phyloP scores from a whole-genome alignment of 2,888 invertebrate genomes.

The Cistogaster globosa region DNA sequence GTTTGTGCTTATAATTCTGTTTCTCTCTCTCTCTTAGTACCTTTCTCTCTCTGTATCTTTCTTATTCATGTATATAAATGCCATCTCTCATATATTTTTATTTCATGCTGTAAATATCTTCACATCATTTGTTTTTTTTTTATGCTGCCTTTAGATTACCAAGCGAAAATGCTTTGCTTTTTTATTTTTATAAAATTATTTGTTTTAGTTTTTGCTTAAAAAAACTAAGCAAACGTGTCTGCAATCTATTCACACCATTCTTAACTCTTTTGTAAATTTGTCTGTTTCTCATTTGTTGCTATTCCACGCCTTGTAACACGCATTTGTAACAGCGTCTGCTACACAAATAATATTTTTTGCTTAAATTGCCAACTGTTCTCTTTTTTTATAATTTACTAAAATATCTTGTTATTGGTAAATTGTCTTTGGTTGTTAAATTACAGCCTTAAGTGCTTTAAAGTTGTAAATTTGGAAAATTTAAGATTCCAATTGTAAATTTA shows the following conservation, averaged over 20 bases:
- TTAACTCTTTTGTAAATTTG: constrained; percentile 3
- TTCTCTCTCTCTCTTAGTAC: not conserved
- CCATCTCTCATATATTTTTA: constrained; percentile 31
- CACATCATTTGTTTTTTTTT: constrained; percentile 29
- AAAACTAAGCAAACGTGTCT: not conserved
- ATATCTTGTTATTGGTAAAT: constrained; percentile 18
- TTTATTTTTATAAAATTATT: constrained; percentile 7
- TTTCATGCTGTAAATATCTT: constrained; percentile 3
- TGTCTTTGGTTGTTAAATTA: constrained; percentile 26
- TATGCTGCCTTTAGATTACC: constrained; percentile 4
- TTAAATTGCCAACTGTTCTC: constrained; percentile 19
- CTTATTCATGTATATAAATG: constrained; percentile 14
- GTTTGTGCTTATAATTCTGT: not conserved
- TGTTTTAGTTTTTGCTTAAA: not conserved
- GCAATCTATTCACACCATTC: constrained; percentile 13
- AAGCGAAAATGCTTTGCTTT: constrained; percentile 65
- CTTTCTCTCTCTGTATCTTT: not conserved
- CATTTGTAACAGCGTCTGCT: constrained; percentile 65
- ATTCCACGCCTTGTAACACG: constrained; percentile 49
- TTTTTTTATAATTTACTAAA: constrained; percentile 20
- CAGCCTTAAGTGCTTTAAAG: constrained; percentile 45
- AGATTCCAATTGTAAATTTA: constrained; percentile 17
- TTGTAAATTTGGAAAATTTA: constrained; percentile 42
- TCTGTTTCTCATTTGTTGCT: constrained; percentile 57
- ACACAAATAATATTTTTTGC: constrained; percentile 32